Conservation (phyloP, 92 coral and sea anemone genomes). For the Bergia sp. region DNA sequence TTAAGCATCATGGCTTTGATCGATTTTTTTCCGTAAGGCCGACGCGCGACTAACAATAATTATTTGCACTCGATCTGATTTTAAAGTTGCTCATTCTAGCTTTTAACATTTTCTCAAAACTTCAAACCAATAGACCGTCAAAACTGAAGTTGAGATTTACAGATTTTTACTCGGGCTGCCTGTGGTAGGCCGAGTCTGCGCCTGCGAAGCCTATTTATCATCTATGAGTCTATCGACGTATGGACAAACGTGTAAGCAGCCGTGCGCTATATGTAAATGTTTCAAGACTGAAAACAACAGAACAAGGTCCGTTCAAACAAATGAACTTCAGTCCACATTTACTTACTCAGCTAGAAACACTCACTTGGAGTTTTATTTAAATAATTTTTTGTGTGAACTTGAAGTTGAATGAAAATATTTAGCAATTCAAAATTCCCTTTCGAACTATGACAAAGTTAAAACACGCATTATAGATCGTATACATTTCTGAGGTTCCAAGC, state of each 20-base stretch:
- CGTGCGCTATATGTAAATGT: neutral
- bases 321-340: conserved; percentile 18
- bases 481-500: conserved; percentile 28
- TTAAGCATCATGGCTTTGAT: conserved; percentile 10
- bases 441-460: conserved; percentile 5
- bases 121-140: neutral
- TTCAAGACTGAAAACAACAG: conserved; percentile 9
- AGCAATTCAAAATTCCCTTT: conserved; percentile 23
- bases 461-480: neutral
- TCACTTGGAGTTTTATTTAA: conserved; percentile 25
- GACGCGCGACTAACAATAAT: conserved; percentile 18
- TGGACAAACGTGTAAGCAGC: too few species aligned
- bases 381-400: conserved; percentile 31
- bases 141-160: neutral
- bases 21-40: conserved; percentile 9
- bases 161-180: too few species aligned
- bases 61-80: conserved; percentile 17
- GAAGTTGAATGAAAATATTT: conserved; percentile 29
- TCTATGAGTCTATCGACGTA: too few species aligned
- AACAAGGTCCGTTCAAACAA: conserved; percentile 30
- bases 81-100: conserved; percentile 25
- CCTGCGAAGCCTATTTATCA: too few species aligned
- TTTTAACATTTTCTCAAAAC: neutral
- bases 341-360: conserved; percentile 15
- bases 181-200: too few species aligned